A percentile compares a stretch with the other conserved stretches of the same genome.
Conservation (phyloP, 2,113 vertebrate genomes). For the Lamprotornis superbus region DNA sequence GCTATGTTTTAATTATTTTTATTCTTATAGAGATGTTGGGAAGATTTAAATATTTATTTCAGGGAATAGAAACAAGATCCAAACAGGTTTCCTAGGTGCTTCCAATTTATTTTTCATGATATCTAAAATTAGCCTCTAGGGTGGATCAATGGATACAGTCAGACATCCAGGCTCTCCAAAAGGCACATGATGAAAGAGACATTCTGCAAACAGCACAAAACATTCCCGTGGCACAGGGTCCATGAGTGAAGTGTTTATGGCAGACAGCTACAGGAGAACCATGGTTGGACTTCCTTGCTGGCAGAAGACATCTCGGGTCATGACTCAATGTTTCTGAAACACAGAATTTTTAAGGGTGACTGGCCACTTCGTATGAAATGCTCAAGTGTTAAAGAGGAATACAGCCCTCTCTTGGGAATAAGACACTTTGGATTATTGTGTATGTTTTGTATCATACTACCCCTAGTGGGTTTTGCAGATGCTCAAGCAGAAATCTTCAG, state of each 20-base stretch:
- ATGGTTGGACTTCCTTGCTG: neutral
- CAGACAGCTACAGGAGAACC: neutral
- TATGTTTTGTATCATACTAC: neutral
- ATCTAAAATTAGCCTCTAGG: neutral
- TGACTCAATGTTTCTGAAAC: neutral
- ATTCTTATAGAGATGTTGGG: neutral
- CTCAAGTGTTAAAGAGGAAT: neutral
- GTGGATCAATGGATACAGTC: neutral
- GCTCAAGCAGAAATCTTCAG: neutral
- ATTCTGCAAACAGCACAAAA: neutral
- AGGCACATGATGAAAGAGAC: neutral
- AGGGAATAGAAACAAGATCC: neutral
- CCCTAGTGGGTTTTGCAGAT: neutral
- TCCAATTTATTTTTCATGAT: neutral
- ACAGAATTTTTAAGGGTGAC: neutral
- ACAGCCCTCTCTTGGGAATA: neutral
- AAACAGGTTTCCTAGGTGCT: neutral
- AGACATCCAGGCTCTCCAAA: neutral
- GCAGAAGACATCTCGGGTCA: neutral
- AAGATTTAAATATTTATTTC: neutral
- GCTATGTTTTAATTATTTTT: neutral
- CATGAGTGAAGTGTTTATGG: neutral
- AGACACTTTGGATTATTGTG: neutral
- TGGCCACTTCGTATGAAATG: neutral
- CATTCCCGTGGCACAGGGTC: neutral